Evolutionary conservation across 2,113 vertebrate genomes (phyloP).

Genomic region (Marmota monax): DNA sequence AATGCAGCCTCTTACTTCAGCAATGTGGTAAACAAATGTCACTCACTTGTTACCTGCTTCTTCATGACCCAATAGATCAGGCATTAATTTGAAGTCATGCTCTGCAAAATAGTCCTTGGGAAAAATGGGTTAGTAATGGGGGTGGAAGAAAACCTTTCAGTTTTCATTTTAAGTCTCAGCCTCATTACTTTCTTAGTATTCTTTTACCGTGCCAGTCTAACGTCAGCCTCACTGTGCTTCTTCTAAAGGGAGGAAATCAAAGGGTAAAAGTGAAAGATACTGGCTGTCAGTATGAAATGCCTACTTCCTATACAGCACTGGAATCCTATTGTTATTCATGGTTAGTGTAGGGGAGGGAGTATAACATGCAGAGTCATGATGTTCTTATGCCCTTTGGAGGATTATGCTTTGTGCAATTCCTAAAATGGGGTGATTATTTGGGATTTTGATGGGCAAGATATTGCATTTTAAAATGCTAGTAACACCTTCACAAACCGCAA

Average conservation of each 20-base stretch:
- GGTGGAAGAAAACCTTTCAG: not conserved
- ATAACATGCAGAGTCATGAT: slow-evolving; percentile 30
- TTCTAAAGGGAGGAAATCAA: not conserved
- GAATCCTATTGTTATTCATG: slow-evolving; percentile 35
- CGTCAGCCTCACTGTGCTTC: not conserved
- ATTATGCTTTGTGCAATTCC: slow-evolving; percentile 71
- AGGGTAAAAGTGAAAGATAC: not conserved
- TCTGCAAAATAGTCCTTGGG: not conserved
- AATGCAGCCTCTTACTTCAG: not conserved
- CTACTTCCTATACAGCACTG: not conserved
- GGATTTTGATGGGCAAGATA: slow-evolving; percentile 75
- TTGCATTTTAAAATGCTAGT: slow-evolving; percentile 70
- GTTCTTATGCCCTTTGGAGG: slow-evolving; percentile 47
- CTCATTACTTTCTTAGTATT: not conserved
- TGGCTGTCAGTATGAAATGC: not conserved
- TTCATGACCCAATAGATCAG: slow-evolving; percentile 18
- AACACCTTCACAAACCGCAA: slow-evolving; percentile 77
- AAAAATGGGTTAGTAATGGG: not conserved
- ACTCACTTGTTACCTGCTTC: slow-evolving; percentile 43
- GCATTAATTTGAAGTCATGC: slow-evolving; percentile 3
- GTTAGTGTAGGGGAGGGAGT: not conserved
- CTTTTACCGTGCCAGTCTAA: not conserved
- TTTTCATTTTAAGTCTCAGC: not conserved
- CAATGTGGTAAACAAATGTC: slow-evolving; percentile 3
- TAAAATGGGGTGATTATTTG: slow-evolving; percentile 65